Evolutionary conservation across 2,888 invertebrate species (phyloP), one percentile per base, ranked within the genome.

Genomic region (Galeopsomyia nigrocyanea): DNA sequence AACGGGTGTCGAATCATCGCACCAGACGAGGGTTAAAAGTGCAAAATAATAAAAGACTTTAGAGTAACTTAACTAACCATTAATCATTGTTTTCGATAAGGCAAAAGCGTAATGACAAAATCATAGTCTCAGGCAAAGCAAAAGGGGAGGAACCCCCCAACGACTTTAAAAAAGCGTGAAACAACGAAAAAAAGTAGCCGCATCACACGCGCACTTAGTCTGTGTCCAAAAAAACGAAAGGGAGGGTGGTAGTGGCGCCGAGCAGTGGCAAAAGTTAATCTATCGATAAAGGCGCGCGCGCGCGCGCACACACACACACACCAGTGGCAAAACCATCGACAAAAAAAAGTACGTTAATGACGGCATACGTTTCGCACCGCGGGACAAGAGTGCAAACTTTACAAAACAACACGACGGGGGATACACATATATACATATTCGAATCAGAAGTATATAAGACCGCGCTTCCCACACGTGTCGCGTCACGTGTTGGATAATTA

Each of bases 401-500:
- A 83, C 82, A 84, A 85, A 86, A 85, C 83, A 84, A 82, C 84
- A 78, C 85, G 76, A 81, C 82, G 79, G 84, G 84, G 17, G 77
- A 74, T 77, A 73, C 13, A 39, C 7, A 39, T 39, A 39, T 73
- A 74, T 77, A 39, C 7, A 39, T 73, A 74, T 77, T 75, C 75
- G 85, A 84, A 85, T 84, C 83, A 82, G 82, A 84, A 85, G 84
- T 39, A 83, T 26, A 26, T 5, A 26, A 2, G 5, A 26, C 26
- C 82, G 81, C 82, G 82, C 83, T 83, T 84, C 82, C 80, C 82
- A 82, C 86, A 85, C 86, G 86, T 85, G 86, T 75, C 84, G 1
- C 73, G 85, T 80, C 86, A 84, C 86, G 86, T 86, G 86, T 79
- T 81, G 72, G 82, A 86, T 86, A 86, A 86, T 86, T 86, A 86